Evolutionary conservation across 2,113 vertebrate genomes (phyloP).

Genomic region (Rhinopomastus cyanomelas): DNA sequence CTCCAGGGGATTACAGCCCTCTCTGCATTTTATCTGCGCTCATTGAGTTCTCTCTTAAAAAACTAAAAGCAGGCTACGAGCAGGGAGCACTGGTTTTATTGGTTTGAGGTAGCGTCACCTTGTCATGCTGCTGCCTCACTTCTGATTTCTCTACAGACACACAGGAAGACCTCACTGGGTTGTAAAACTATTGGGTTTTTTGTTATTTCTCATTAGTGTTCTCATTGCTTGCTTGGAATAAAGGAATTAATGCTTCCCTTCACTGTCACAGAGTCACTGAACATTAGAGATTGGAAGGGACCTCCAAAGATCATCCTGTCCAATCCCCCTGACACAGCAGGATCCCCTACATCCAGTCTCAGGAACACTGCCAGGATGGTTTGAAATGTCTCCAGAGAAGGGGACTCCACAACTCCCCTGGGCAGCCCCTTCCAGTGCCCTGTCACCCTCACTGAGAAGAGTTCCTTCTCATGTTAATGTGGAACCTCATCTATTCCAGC

Average conservation of each 20-base stretch:
- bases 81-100: neutral
- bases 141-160: neutral
- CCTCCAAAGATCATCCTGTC: too few species aligned
- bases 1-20: slow-evolving; percentile 47
- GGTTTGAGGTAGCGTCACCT: neutral
- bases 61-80: neutral
- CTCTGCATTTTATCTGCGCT: neutral
- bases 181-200: neutral
- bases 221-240: neutral
- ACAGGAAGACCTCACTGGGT: neutral
- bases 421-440: too few species aligned
- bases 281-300: too few species aligned
- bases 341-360: too few species aligned
- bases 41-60: slow-evolving; percentile 33
- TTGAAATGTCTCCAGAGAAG: too few species aligned
- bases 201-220: neutral
- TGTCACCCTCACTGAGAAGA: too few species aligned
- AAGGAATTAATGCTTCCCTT: neutral
- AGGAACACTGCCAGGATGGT: too few species aligned
- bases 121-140: neutral
- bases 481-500: too few species aligned
- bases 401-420: too few species aligned
- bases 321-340: too few species aligned
- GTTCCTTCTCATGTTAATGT: too few species aligned
- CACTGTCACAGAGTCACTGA: too few species aligned